Evolutionary conservation across 2,888 invertebrate species (phyloP).

Genomic region (Rotaria sp.): DNA sequence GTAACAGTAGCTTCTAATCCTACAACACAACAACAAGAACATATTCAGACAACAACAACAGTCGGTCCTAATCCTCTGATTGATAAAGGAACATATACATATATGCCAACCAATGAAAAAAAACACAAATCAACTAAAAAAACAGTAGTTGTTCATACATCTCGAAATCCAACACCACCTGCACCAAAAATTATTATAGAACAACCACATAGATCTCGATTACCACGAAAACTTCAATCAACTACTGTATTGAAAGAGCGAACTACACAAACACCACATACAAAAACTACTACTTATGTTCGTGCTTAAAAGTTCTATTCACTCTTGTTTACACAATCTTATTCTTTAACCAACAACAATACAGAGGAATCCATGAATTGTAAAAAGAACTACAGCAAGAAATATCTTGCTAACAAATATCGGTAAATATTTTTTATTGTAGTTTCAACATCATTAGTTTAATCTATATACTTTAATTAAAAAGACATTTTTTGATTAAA

Average conservation of each 20-base stretch:
- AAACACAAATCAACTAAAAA: not conserved
- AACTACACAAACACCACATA: not conserved
- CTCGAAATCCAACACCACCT: not conserved
- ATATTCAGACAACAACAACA: not conserved
- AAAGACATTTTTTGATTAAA: too few relatives aligned
- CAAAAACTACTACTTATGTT: not conserved
- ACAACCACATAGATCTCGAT: too few relatives aligned
- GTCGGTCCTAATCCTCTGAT: not conserved
- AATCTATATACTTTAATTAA: too few relatives aligned
- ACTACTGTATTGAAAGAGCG: not conserved
- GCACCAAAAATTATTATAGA: not conserved
- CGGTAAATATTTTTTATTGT: too few relatives aligned
- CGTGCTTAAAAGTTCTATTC: too few relatives aligned
- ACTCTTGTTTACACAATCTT: too few relatives aligned
- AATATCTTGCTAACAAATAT: too few relatives aligned
- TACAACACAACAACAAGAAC: not conserved
- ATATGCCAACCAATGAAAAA: too few relatives aligned
- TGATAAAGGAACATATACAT: not conserved
- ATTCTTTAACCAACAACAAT: too few relatives aligned
- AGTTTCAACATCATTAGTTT: too few relatives aligned
- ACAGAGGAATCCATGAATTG: too few relatives aligned
- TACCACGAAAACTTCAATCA: not conserved
- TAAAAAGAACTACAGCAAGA: too few relatives aligned
- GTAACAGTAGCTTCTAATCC: not conserved
- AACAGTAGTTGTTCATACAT: not conserved